These are phyloP conservation scores for Mythimna loreyi DNA, from an alignment of 2,888 invertebrate species.

Conservation along the genomic window DNA sequence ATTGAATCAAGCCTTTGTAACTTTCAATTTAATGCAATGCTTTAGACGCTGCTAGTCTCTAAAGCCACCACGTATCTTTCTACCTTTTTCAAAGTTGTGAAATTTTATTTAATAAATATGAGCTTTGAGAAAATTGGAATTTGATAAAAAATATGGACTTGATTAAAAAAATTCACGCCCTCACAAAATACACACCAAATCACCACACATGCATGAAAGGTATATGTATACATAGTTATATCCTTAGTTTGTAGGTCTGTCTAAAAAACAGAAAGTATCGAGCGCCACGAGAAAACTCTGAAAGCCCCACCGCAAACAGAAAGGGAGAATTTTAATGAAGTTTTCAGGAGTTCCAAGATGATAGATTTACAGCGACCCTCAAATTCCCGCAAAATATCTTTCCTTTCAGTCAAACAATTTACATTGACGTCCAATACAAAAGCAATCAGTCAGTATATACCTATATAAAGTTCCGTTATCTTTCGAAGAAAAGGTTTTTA, in stretches of 20 bases:
- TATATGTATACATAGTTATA: too few relatives aligned
- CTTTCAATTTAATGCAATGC: not conserved
- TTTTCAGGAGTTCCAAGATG: slow-evolving; percentile 14
- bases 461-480: slow-evolving; percentile 14
- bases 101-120: too few relatives aligned
- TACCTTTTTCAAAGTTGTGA: too few relatives aligned
- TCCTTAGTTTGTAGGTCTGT: too few relatives aligned
- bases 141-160: too few relatives aligned
- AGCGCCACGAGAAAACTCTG: not conserved
- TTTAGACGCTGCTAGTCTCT: not conserved
- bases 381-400: slow-evolving; percentile 1
- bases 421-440: slow-evolving; percentile 20
- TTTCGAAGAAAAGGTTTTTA: slow-evolving; percentile 42
- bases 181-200: not conserved
- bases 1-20: too few relatives aligned
- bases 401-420: slow-evolving; percentile 10
- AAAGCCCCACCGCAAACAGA: not conserved
- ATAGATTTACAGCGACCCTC: not conserved
- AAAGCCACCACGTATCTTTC: too few relatives aligned
- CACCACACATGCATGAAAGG: not conserved
- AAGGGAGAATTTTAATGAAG: not conserved
- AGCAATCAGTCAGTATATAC: slow-evolving; percentile 14
- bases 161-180: too few relatives aligned
- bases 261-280: not conserved
- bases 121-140: too few relatives aligned